Percentiles rank a stretch among this genome's conserved stretches.
Conservation (phyloP, 1,140 invertebrate species). For the Polyergus mexicanus region DNA sequence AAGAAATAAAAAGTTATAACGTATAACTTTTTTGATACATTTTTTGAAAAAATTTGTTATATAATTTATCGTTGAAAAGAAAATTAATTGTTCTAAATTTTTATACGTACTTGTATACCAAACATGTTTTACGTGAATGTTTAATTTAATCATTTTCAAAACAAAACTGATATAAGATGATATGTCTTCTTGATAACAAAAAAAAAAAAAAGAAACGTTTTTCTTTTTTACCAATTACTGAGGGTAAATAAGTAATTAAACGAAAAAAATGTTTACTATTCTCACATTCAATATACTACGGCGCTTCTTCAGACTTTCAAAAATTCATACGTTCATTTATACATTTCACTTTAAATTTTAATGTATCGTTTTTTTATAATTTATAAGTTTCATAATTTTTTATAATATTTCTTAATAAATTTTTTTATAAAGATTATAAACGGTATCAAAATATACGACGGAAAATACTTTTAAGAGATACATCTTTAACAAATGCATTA, state of each 20-base stretch:
- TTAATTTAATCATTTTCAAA: not conserved
- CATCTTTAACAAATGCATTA: not conserved
- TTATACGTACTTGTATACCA: not conserved
- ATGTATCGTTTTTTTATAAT: not conserved
- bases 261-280: no score
- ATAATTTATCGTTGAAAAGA: not conserved
- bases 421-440: not conserved
- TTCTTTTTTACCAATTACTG: not conserved
- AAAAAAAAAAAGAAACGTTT: not conserved
- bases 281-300: no score
- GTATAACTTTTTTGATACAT: not conserved
- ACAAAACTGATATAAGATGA: not conserved
- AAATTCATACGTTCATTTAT: no score
- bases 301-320: no score
- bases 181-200: not conserved
- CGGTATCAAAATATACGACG: not conserved
- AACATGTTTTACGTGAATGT: not conserved
- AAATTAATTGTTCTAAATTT: not conserved
- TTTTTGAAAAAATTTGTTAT: not conserved
- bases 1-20: not conserved
- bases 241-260: no score
- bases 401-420: not conserved
- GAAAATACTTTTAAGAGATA: not conserved
- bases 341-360: no score
- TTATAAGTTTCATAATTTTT: constrained; percentile 7